Conservation (phyloP, 2,888 invertebrate genomes). For the Drosophila borealis region DNA sequence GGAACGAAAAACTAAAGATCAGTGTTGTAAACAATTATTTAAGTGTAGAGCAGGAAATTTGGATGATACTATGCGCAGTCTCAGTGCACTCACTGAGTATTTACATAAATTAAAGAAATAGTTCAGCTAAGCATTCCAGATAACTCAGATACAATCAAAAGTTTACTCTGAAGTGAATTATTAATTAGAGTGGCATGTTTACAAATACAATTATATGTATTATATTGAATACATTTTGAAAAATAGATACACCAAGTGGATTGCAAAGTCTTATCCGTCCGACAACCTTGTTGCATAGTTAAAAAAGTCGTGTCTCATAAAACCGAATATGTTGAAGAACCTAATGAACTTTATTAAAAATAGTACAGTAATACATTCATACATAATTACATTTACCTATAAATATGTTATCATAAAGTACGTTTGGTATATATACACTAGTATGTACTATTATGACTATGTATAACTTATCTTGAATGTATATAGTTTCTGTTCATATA, state of each 20-base stretch:
- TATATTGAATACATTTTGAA: too few relatives aligned
- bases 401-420: conserved; percentile 12
- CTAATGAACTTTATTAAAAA: conserved; percentile 25
- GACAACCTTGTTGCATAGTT: neutral
- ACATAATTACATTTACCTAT: conserved; percentile 19
- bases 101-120: too few relatives aligned
- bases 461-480: conserved; percentile 2
- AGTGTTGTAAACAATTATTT: neutral
- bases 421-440: conserved; percentile 13
- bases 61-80: neutral
- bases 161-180: too few relatives aligned
- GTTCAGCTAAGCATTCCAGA: too few relatives aligned
- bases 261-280: too few relatives aligned
- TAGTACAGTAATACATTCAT: conserved; percentile 14
- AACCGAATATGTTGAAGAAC: conserved; percentile 7
- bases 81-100: neutral
- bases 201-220: too few relatives aligned
- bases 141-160: too few relatives aligned
- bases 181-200: too few relatives aligned
- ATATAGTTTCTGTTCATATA: conserved; percentile 7
- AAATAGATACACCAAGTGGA: too few relatives aligned
- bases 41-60: neutral
- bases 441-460: conserved; percentile 5
- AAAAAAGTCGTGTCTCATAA: neutral
- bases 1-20: neutral